These are phyloP conservation scores for Laticauda laticaudata DNA, from an alignment of 2,113 vertebrate species.

Conservation along the genomic window DNA sequence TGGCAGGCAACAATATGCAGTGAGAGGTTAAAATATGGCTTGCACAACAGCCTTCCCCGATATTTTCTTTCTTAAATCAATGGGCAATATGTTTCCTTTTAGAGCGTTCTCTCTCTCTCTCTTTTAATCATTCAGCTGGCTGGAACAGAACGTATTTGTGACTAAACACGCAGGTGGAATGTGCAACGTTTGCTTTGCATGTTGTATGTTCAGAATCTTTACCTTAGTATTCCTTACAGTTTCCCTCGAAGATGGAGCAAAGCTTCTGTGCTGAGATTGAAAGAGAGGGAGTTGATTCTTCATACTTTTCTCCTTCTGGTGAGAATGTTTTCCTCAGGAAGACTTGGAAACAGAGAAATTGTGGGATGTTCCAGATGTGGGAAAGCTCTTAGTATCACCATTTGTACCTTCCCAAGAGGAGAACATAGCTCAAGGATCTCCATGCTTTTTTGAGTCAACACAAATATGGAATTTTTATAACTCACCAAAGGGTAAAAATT, in stretches of 20 bases:
- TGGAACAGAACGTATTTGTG: background rate
- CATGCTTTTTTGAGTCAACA: background rate
- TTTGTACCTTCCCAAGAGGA: background rate
- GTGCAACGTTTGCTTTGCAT: background rate
- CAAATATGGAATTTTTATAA: background rate
- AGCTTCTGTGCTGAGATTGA: background rate
- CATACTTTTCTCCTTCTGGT: background rate
- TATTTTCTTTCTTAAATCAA: background rate
- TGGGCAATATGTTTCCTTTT: background rate
- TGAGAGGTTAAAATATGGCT: background rate
- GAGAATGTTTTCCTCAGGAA: background rate
- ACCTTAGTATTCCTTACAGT: background rate
- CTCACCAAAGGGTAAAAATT: background rate
- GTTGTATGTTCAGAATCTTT: background rate
- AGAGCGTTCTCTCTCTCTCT: background rate
- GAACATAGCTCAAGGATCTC: background rate
- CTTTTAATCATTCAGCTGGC: background rate
- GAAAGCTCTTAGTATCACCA: background rate
- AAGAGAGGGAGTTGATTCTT: background rate
- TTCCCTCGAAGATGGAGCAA: background rate
- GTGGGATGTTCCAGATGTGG: background rate
- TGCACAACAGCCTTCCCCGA: background rate
- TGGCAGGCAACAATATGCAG: background rate
- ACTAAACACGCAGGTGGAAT: background rate
- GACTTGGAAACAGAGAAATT: background rate